Percentiles rank a stretch among this genome's conserved stretches.
Conservation (phyloP, 2,113 vertebrate genomes). For the Ictalurus punctatus region DNA sequence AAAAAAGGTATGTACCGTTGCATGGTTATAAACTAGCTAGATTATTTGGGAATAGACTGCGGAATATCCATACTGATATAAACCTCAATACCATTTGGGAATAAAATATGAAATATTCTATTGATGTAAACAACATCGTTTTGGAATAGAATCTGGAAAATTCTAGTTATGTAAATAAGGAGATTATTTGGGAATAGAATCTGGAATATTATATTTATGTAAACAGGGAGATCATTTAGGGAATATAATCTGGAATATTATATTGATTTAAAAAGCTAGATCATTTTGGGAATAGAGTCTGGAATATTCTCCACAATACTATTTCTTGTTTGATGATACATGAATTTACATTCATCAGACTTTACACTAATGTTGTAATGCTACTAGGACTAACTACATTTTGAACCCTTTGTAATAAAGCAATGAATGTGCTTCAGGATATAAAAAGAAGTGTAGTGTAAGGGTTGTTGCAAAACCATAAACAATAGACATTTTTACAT, state of each 20-base stretch:
- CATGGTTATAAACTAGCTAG: not conserved
- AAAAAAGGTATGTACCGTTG: slow-evolving; percentile 78
- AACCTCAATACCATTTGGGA: not conserved
- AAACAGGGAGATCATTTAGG: too few relatives aligned
- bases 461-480: not conserved
- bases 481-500: too few relatives aligned
- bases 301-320: not conserved
- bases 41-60: not conserved
- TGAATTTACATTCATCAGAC: too few relatives aligned
- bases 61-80: not conserved
- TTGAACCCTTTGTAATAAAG: not conserved
- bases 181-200: not conserved
- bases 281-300: too few relatives aligned
- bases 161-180: not conserved
- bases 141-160: not conserved
- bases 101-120: not conserved
- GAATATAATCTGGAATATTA: too few relatives aligned
- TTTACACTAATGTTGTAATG: too few relatives aligned
- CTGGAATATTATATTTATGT: not conserved
- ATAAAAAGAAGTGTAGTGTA: not conserved
- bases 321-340: not conserved
- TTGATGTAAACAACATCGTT: not conserved
- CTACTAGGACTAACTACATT: not conserved
- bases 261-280: too few relatives aligned
- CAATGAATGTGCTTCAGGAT: not conserved